A percentile compares a stretch with the other conserved stretches of the same genome.
phyloP scores from a whole-genome alignment of 2,113 vertebrate species.

The Siniperca chuatsi region DNA sequence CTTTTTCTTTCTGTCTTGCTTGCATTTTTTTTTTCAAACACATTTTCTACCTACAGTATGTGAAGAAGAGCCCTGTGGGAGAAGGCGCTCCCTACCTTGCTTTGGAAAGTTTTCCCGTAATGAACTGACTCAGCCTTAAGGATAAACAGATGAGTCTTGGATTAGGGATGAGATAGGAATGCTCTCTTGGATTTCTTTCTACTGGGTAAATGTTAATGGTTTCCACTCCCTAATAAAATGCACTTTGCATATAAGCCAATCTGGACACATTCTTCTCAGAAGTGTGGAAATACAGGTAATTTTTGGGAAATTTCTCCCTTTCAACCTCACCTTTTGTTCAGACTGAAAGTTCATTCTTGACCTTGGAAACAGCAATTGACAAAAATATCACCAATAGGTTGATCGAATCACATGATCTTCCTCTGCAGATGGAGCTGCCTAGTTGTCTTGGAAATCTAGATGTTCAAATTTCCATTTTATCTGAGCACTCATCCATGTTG shows the following conservation, averaged over 20 bases:
- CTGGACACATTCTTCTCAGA: conserved; percentile 9
- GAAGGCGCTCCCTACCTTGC: conserved; percentile 47
- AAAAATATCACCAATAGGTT: not conserved
- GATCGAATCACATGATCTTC: not conserved
- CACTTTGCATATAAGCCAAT: conserved; percentile 23
- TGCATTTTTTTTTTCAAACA: not conserved
- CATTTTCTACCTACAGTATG: conserved; percentile 37
- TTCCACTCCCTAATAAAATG: conserved; percentile 47
- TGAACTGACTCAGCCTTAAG: conserved; percentile 55
- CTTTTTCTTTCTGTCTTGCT: conserved; percentile 8
- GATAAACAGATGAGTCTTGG: conserved; percentile 67
- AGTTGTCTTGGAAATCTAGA: not conserved
- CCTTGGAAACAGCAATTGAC: not conserved
- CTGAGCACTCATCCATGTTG: not conserved
- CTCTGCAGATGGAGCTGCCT: not conserved
- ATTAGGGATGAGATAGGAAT: conserved; percentile 58
- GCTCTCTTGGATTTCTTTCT: conserved; percentile 54
- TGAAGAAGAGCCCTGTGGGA: conserved; percentile 44
- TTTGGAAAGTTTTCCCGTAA: conserved; percentile 59
- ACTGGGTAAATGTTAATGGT: conserved; percentile 35
- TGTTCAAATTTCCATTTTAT: not conserved
- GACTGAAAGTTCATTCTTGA: conserved; percentile 14
- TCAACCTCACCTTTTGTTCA: not conserved
- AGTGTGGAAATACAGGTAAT: not conserved
- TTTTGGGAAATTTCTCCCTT: not conserved